Base-by-base conservation (phyloP, 1,140 invertebrate genomes). In the Eumaeus atala region DNA sequence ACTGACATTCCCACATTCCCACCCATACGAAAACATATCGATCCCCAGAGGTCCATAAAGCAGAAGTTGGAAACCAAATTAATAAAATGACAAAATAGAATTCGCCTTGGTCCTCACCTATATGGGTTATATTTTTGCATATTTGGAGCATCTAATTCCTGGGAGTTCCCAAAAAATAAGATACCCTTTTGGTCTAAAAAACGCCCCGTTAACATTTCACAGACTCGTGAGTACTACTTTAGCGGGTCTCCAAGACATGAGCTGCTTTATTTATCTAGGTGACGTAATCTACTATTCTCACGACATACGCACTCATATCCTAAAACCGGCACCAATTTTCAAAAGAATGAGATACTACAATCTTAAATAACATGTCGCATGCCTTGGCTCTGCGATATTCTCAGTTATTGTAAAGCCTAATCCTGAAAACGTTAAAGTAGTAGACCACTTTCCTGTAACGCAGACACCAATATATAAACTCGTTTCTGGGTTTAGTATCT, bases 221-320 rank as follows among this genome's bases (percentile, higher is more conserved):
- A 51, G 77, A 54, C 35, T 78, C 28, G 82, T 87, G 74, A 69
- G 88, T 54, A 64, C 55, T 1, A 68, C 79, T 0, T 63, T 89
- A 50, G 48, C 57, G 28, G 71, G 65, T 9, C 49, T 87, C 1
- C 52, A 68, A 56, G 61, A 64, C 18, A 57, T 66, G 34, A 62
- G 50, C 7, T 74, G 74, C 47, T 71, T 76, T 36, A 70, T 84
- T 0, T 89, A 90, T 64, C 37, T 89, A 5, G 88, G 89, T 61
- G 87, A 90, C 50, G 73, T 87, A 0, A 62, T 60, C 2, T 48
- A 38, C 16, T 60, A 61, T 44, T 42, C 54, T 0, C n/a, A 56
- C 17, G 54, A 61, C 34, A 9, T 52, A 1, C 2, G 33, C 3
- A 49, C 54, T 5, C 49, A 61, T 36, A 47, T 56, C 9, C 9